Base-by-base conservation (phyloP, 2,113 vertebrate species). In the Hemibagrus wyckioides region DNA sequence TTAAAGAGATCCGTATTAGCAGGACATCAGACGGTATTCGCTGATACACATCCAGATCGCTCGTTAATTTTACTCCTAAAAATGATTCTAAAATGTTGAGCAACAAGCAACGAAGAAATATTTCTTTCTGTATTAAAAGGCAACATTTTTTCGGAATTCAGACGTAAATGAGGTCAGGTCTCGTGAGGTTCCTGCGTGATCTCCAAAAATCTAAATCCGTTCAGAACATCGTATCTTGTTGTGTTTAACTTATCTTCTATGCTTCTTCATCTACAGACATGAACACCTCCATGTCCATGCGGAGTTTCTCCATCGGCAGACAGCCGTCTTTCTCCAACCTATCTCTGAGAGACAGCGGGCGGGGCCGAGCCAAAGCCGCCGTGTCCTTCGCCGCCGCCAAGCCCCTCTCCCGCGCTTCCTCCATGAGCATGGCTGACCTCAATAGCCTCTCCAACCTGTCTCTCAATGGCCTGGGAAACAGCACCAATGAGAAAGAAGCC, bases 401-500 rank as follows among this genome's bases (percentile, higher is more conserved):
- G 86, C 92, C 94, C 0, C 91, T 95, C 82, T 88, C 86, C 75
- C 94, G 94, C n/a, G 93, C 95, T 0, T 82, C 89, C 76, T 96
- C 95, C 2, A 86, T 94, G 84, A 86, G 93, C 90, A 79, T 90
- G 89, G 93, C 93, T 48, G 94, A 95, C 71, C 93, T 95, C 65
- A 95, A 95, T 7, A 93, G 93, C 8, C 90, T 94, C 3, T 21
- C 84, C 36, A 84, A 79, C 85, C 82, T 94, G 82, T 92, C 94
- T 0, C 90, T 93, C 7, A 95, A 94, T 0, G 93, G 94, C 17
- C 63, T 94, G 54, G 94, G 92, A 84, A 94, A 91, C 91, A 94
- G 92, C 90, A 67, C 90, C 92, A 96, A 96, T 1, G 96, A 97
- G 25, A 98, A 98, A 89, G 97, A 97, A 85, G 96, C 97, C 90